A percentile compares a stretch with the other conserved stretches of the same genome.
Evolutionary conservation across 2,113 vertebrate genomes (phyloP).

Genomic region (Cheilinus undulatus): DNA sequence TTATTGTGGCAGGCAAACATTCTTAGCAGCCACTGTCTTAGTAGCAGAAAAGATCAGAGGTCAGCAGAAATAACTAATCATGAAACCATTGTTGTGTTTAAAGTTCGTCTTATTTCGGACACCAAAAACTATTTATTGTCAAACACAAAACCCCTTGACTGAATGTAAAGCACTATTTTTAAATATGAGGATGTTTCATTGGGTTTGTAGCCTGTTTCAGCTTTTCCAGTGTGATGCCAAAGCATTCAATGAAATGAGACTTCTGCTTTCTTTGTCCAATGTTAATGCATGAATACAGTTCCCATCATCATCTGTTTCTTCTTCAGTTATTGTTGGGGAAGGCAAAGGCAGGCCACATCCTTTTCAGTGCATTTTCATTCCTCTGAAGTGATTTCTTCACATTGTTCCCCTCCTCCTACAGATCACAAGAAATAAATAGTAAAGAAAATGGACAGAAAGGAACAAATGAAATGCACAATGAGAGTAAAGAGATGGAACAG

Average conservation of each 20-base stretch:
- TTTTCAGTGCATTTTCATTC: not conserved
- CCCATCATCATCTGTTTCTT: not conserved
- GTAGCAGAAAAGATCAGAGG: too few relatives aligned
- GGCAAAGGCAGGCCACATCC: not conserved
- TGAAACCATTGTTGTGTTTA: too few relatives aligned
- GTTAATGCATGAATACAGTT: not conserved
- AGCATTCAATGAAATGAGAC: not conserved
- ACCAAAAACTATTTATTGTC: too few relatives aligned
- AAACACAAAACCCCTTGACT: too few relatives aligned
- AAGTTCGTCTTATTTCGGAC: too few relatives aligned
- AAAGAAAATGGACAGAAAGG: not conserved
- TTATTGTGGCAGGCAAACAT: too few relatives aligned
- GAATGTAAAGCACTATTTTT: too few relatives aligned
- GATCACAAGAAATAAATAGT: not conserved
- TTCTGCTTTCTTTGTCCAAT: not conserved
- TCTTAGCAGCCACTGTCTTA: too few relatives aligned
- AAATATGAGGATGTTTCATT: too few relatives aligned
- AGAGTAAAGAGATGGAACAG: not conserved
- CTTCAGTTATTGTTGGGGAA: not conserved
- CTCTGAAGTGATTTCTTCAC: not conserved
- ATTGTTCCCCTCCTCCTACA: not conserved
- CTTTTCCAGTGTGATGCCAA: too few relatives aligned
- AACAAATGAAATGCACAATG: not conserved
- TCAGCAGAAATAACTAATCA: too few relatives aligned
- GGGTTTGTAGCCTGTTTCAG: too few relatives aligned